A percentile compares a stretch with the other conserved stretches of the same genome.
Conservation (phyloP, 2,888 invertebrate genomes). For the Agonopterix alstromeriana region DNA sequence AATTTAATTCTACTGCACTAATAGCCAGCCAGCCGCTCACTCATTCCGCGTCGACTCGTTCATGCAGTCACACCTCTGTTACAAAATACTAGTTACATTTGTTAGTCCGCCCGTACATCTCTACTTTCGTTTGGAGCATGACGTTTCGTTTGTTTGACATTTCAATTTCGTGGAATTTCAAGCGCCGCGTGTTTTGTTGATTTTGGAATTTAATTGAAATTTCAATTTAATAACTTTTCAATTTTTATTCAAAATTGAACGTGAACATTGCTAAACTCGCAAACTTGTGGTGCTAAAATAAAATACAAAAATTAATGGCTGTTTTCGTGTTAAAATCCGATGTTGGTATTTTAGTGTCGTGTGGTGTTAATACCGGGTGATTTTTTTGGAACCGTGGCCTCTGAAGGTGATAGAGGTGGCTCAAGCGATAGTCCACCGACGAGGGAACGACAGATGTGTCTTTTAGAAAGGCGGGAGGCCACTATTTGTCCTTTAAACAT, state of each 20-base stretch:
- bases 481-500: slow-evolving; percentile 46
- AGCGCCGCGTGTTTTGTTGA: no score
- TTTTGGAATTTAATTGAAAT: no score
- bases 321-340: neutral
- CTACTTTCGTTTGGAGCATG: neutral
- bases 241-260: no score
- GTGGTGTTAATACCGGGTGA: slow-evolving; percentile 15
- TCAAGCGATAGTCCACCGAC: slow-evolving; percentile 28
- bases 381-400: slow-evolving; percentile 43
- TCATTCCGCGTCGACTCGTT: neutral
- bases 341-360: neutral
- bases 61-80: neutral
- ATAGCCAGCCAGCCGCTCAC: neutral
- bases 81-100: neutral
- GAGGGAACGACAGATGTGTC: slow-evolving; percentile 47
- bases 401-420: slow-evolving; percentile 34
- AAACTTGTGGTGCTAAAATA: no score
- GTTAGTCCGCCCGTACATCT: neutral
- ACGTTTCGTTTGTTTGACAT: neutral
- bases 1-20: no score
- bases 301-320: neutral
- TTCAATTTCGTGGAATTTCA: no score
- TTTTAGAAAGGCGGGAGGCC: slow-evolving; percentile 41
- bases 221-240: no score
- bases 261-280: no score